A percentile compares a stretch with the other conserved stretches of the same genome.
phyloP scores from a whole-genome alignment of 2,113 vertebrate genomes.

The Enhydra lutris region DNA sequence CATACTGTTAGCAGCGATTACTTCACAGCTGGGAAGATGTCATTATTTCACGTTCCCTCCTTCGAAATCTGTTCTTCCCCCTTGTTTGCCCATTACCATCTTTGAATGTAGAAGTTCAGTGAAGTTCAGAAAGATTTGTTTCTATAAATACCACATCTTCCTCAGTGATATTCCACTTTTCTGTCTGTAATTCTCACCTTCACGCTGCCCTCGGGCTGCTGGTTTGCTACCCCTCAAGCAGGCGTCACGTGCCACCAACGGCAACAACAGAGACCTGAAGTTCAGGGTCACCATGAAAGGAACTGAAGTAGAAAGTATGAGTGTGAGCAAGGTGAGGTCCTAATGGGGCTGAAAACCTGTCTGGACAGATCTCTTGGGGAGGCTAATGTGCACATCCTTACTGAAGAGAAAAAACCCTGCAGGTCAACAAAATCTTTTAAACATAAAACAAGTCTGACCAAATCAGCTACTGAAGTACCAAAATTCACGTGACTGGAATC shows the following conservation, averaged over 20 bases:
- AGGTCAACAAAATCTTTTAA: background rate
- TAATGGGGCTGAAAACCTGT: background rate
- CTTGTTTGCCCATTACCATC: background rate
- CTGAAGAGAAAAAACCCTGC: background rate
- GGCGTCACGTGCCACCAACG: background rate
- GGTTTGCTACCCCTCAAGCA: background rate
- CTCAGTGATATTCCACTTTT: background rate
- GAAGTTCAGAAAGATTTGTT: background rate
- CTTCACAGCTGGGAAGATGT: background rate
- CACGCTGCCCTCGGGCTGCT: background rate
- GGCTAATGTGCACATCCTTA: background rate
- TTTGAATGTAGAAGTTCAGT: background rate
- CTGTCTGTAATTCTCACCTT: background rate
- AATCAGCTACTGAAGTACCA: background rate
- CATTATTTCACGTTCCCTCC: background rate
- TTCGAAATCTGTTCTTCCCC: background rate
- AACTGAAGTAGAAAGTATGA: background rate
- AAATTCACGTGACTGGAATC: background rate
- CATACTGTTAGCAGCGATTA: background rate
- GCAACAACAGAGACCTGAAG: background rate
- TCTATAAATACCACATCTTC: background rate
- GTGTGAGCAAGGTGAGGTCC: background rate
- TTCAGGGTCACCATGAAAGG: background rate
- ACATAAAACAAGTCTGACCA: background rate
- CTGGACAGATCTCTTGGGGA: background rate